These are phyloP conservation scores for Pteruthius melanotis DNA, from an alignment of 2,113 vertebrate species.

Conservation along the genomic window DNA sequence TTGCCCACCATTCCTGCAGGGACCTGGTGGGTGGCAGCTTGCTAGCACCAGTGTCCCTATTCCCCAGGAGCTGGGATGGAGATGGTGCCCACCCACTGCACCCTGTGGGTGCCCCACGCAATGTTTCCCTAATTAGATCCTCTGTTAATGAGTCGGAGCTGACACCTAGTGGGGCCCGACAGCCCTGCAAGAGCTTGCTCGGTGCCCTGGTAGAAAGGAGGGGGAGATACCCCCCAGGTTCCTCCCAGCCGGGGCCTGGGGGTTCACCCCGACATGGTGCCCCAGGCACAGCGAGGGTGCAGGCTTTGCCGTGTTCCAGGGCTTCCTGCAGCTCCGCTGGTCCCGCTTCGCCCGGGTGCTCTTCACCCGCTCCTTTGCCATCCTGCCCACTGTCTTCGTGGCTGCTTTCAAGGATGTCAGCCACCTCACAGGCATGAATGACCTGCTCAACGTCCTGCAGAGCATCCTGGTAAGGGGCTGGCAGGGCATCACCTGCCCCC, in stretches of 20 bases:
- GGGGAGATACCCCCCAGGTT: rapidly evolving
- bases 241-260: not conserved
- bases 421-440: slow-evolving; percentile 75
- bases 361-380: slow-evolving; percentile 77
- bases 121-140: not conserved
- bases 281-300: not conserved
- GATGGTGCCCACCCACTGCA: not conserved
- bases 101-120: rapidly evolving
- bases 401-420: slow-evolving; percentile 71
- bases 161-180: not conserved
- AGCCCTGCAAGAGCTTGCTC: not conserved
- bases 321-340: slow-evolving; percentile 78
- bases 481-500: not conserved
- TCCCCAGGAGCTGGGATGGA: not conserved
- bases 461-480: slow-evolving; percentile 73
- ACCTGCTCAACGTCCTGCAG: slow-evolving; percentile 79
- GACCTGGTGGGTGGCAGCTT: not conserved
- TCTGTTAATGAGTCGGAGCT: not conserved
- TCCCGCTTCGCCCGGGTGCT: slow-evolving; percentile 74
- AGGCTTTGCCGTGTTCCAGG: slow-evolving; percentile 17
- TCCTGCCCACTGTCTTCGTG: slow-evolving; percentile 74
- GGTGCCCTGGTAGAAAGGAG: not conserved
- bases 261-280: rapidly evolving
- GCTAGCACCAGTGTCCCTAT: not conserved
- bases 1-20: not conserved